Conservation (phyloP, 2,797 vertebrate species). For the Balearica regulorum region DNA sequence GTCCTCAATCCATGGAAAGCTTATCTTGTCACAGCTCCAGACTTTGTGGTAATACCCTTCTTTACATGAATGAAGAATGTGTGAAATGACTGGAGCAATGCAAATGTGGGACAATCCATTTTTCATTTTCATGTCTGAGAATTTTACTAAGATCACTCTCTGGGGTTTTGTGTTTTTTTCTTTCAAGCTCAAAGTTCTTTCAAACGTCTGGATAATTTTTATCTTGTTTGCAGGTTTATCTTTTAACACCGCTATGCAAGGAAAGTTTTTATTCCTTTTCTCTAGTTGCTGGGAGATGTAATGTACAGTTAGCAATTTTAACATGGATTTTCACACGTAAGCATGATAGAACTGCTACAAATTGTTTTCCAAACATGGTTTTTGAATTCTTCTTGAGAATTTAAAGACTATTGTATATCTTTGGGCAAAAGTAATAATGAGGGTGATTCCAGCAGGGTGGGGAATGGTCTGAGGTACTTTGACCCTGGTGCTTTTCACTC, state of each 20-base stretch:
- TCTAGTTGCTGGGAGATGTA: background rate
- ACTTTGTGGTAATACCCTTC: background rate
- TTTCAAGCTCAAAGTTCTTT: background rate
- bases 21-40: slow-evolving; percentile 22
- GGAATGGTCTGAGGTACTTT: background rate
- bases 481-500: background rate
- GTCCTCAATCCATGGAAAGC: background rate
- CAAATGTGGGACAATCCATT: background rate
- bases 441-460: background rate
- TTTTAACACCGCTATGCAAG: background rate
- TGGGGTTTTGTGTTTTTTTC: background rate
- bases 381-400: background rate
- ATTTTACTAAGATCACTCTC: background rate
- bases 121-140: background rate
- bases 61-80: background rate
- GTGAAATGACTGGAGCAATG: background rate
- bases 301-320: background rate
- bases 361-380: background rate
- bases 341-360: background rate
- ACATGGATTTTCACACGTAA: background rate
- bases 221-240: background rate
- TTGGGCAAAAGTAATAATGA: background rate
- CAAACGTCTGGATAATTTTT: background rate
- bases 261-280: background rate
- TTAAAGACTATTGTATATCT: background rate